phyloP scores from a whole-genome alignment of 2,113 vertebrate species.

The Podarcis cretensis region DNA sequence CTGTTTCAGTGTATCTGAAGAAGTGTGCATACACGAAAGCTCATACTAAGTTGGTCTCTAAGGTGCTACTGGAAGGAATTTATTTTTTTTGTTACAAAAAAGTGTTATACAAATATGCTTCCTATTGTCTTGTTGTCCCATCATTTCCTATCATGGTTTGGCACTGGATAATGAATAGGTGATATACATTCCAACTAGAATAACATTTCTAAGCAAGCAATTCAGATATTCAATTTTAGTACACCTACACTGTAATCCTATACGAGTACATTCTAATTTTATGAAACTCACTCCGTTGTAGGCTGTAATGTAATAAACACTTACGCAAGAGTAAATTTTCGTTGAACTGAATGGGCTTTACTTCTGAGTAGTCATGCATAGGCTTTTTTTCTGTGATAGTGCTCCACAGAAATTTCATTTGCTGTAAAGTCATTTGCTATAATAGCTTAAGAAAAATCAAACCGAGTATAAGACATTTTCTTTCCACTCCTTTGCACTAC shows the following conservation, averaged over 20 bases:
- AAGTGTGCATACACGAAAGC: too few relatives aligned
- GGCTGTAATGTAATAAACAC: background rate
- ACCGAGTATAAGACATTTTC: constrained; percentile 40
- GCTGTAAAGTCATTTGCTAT: constrained; percentile 10
- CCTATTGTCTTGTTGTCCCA: background rate
- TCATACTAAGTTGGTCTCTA: too few relatives aligned
- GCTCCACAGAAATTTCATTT: background rate
- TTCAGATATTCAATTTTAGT: background rate
- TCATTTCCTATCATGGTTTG: background rate
- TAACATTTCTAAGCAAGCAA: constrained; percentile 3
- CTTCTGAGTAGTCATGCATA: background rate
- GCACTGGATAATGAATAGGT: background rate
- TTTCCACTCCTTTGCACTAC: constrained; percentile 29
- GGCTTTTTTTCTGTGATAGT: background rate
- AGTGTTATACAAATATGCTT: background rate
- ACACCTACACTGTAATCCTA: background rate
- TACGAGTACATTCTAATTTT: background rate
- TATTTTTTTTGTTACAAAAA: background rate
- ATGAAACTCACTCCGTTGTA: background rate
- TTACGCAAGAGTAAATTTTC: background rate
- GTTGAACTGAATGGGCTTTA: background rate
- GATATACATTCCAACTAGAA: background rate
- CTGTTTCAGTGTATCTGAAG: too few relatives aligned
- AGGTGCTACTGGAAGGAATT: too few relatives aligned
- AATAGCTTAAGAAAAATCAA: constrained; percentile 50